Evolutionary conservation across 2,888 invertebrate species (phyloP), one percentile per base, ranked within the genome.

Genomic region (Sphaeridia pumilis): DNA sequence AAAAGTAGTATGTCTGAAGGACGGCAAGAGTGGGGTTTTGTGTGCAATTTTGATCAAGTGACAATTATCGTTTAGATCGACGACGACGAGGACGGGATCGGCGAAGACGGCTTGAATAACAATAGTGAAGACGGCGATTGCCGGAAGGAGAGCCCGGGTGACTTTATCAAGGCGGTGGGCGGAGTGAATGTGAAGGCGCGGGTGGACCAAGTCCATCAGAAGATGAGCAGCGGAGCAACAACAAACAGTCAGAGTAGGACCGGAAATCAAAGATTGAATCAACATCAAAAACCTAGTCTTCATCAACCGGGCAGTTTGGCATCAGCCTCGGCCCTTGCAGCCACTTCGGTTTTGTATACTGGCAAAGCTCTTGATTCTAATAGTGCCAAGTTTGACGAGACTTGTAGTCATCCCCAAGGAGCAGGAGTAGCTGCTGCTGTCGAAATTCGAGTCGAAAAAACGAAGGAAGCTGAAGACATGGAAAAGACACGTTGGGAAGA

Each of bases 401-500:
- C 21, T 10, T 5, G 12, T 10, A 25, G 24, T 7, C 7, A 43
- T 43, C 22, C 43, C 14, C 10, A 14, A 34, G 49, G 1, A 44
- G 56, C 27, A 46, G 52, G 20, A 43, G 54, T 36, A 38, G n/a
- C n/a, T n/a, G n/a, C n/a, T n/a, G n/a, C n/a, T n/a, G n/a, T n/a
- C n/a, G n/a, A n/a, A n/a, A n/a, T n/a, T n/a, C n/a, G n/a, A n/a
- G n/a, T n/a, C n/a, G n/a, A n/a, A n/a, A n/a, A n/a, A n/a, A n/a
- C n/a, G 46, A 20, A 34, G 17, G 14, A 27, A 28, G 49, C 53
- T 54, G 26, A 54, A 3, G 55, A 52, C 24, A 24, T 60, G 28
- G 63, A 63, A 55, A 63, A 60, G 54, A 54, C 44, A 45, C 54
- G 60, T 43, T 59, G 59, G 59, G 63, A 63, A 46, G 63, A 63